Percentiles rank a stretch among this genome's conserved stretches.
Conservation (phyloP, 2,888 invertebrate genomes). For the Hermaeophaga mercurialis region DNA sequence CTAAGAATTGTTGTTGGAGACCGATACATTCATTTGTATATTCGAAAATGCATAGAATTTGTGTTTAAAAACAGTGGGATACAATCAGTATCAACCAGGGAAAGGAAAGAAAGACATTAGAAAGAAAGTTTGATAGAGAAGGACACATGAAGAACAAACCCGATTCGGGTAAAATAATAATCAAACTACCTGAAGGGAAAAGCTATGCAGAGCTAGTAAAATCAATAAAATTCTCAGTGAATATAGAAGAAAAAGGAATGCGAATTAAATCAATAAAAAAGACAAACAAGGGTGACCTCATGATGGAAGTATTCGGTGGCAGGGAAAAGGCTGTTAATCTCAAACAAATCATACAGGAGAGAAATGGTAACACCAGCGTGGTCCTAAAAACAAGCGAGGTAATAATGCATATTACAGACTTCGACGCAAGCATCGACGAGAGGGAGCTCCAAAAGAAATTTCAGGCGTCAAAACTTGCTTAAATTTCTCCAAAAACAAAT, state of each 20-base stretch:
- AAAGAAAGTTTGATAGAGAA: no score
- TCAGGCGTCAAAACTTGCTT: neutral
- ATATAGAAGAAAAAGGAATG: slow-evolving; percentile 14
- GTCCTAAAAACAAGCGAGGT: slow-evolving; percentile 10
- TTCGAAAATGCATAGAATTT: no score
- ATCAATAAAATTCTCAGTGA: slow-evolving; percentile 3
- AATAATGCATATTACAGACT: slow-evolving; percentile 11
- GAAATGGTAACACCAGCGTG: neutral
- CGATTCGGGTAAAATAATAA: slow-evolving; percentile 4
- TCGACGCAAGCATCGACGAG: slow-evolving; percentile 15
- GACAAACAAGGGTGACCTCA: slow-evolving; percentile 11
- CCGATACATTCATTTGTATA: no score
- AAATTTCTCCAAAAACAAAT: no score
- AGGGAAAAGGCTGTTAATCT: slow-evolving; percentile 10
- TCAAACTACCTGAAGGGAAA: slow-evolving; percentile 1
- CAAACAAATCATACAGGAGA: slow-evolving; percentile 20
- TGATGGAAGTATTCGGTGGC: slow-evolving; percentile 11
- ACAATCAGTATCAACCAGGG: no score
- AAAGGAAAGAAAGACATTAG: no score
- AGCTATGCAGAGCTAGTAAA: slow-evolving; percentile 10
- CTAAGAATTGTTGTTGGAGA: no score
- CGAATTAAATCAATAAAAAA: slow-evolving; percentile 11
- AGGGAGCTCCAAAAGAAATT: slow-evolving; percentile 2
- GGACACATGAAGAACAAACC: no score
- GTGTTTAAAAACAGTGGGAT: no score